These are phyloP conservation scores for Dynastes maya DNA, from an alignment of 2,888 invertebrate species.

Conservation along the genomic window DNA sequence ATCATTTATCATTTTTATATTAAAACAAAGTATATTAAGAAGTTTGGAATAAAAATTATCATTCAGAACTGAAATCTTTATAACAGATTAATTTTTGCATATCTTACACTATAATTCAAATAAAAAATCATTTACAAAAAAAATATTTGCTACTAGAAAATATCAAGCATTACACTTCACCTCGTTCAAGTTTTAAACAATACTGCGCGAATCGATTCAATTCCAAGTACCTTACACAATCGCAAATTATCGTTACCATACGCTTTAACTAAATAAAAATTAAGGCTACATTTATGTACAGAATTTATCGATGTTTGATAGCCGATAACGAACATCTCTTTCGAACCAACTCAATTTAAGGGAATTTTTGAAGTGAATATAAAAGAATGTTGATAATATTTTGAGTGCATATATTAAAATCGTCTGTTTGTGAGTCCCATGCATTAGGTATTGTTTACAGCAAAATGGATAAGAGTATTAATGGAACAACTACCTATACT, in stretches of 20 bases:
- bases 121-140: too few relatives aligned
- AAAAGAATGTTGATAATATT: constrained; percentile 3
- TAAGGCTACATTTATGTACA: not conserved
- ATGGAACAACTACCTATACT: too few relatives aligned
- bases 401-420: not conserved
- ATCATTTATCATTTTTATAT: too few relatives aligned
- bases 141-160: too few relatives aligned
- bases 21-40: too few relatives aligned
- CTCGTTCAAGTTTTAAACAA: not conserved
- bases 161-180: too few relatives aligned
- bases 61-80: too few relatives aligned
- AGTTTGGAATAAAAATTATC: too few relatives aligned
- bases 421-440: not conserved
- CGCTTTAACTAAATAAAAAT: not conserved
- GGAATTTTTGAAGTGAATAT: not conserved
- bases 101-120: too few relatives aligned
- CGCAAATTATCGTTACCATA: not conserved
- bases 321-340: not conserved
- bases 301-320: not conserved
- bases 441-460: too few relatives aligned
- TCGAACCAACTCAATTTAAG: not conserved
- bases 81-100: too few relatives aligned
- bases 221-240: not conserved
- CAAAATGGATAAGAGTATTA: too few relatives aligned
- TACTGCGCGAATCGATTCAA: not conserved